Conservation (phyloP, 2,113 vertebrate genomes). For the Craseonycteris thonglongyai region DNA sequence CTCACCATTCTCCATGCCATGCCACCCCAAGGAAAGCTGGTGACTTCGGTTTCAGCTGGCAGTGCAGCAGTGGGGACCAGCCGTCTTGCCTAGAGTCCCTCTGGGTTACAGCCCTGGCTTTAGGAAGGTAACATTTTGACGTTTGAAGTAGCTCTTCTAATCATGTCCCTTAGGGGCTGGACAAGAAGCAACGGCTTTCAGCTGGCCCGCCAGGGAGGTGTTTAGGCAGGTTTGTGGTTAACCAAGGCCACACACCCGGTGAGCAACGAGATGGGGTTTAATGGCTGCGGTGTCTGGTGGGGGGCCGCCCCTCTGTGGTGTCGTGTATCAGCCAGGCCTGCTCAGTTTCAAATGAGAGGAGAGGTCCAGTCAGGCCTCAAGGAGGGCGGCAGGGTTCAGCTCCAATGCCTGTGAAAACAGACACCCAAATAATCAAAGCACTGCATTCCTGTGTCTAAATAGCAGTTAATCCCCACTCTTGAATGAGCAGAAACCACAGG, state of each 20-base stretch:
- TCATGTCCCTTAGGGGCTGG: slow-evolving; percentile 12
- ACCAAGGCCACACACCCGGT: slow-evolving; percentile 56
- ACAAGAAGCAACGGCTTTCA: slow-evolving; percentile 11
- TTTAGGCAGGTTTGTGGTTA: slow-evolving; percentile 60
- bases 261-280: background rate
- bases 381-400: background rate
- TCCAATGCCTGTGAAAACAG: slow-evolving; percentile 59
- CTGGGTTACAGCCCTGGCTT: background rate
- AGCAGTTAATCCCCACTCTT: slow-evolving; percentile 40
- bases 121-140: slow-evolving; percentile 29
- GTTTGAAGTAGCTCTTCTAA: slow-evolving; percentile 41
- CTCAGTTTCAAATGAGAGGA: background rate
- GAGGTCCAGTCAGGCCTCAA: background rate
- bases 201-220: background rate
- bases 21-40: background rate
- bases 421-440: slow-evolving; percentile 46
- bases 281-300: background rate
- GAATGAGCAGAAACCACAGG: slow-evolving; percentile 37
- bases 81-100: background rate
- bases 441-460: slow-evolving; percentile 40
- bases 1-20: background rate
- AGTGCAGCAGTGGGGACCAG: background rate
- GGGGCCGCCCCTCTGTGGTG: background rate
- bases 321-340: slow-evolving; percentile 36
- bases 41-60: background rate